phyloP scores from a whole-genome alignment of 2,888 invertebrate genomes.

The Holacanthella duospinosa region DNA sequence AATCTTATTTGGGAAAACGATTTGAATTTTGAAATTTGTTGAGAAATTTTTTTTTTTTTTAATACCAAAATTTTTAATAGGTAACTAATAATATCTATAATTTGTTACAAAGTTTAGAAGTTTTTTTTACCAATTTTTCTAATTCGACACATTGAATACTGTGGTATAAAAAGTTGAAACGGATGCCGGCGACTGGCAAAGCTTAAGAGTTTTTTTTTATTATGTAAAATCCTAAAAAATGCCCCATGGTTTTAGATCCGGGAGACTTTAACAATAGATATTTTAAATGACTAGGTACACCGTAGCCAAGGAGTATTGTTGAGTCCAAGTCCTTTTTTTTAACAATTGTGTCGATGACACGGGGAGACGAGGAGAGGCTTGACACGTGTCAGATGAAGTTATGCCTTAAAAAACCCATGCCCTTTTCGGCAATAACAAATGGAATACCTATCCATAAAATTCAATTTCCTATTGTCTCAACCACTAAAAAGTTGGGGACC shows the following conservation, averaged over 20 bases:
- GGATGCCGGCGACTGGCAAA: background rate
- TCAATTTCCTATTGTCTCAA: constrained; percentile 4
- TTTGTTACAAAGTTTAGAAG: no score
- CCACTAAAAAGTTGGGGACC: constrained; percentile 1
- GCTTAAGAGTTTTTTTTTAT: background rate
- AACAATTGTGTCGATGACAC: constrained; percentile 5
- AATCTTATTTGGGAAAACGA: background rate
- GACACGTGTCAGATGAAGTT: constrained; percentile 10
- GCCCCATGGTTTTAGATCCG: no score
- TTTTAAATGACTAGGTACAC: constrained; percentile 2
- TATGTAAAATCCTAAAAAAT: background rate
- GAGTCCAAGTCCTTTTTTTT: background rate
- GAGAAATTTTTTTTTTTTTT: background rate
- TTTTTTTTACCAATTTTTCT: background rate
- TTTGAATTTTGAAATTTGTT: background rate
- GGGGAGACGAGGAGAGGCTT: background rate
- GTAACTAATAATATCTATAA: no score
- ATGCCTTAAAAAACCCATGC: background rate
- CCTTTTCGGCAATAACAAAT: constrained; percentile 3
- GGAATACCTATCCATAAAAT: constrained; percentile 1
- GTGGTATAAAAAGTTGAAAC: background rate
- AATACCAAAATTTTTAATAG: no score
- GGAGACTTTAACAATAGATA: no score
- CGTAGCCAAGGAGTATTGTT: background rate
- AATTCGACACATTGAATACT: background rate